A percentile compares a stretch with the other conserved stretches of the same genome.
Conservation (phyloP, 2,113 vertebrate species). For the Mystacornis crossleyi region DNA sequence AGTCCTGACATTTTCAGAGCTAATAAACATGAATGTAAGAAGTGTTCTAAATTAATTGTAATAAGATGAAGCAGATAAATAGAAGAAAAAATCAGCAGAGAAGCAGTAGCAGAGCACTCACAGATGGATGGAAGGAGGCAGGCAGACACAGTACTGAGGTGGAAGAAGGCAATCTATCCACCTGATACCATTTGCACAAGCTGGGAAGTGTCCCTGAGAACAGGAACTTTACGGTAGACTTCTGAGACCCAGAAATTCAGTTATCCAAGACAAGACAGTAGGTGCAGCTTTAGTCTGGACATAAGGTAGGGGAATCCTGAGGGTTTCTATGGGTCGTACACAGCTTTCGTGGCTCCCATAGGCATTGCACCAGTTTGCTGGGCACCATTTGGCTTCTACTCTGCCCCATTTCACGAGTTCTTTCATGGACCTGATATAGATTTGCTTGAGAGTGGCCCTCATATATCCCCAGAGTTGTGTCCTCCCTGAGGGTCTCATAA, state of each 20-base stretch:
- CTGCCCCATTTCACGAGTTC: neutral
- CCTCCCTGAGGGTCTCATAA: neutral
- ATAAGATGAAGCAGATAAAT: neutral
- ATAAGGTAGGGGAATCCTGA: neutral
- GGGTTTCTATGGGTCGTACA: neutral
- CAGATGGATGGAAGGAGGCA: neutral
- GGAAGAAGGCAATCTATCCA: neutral
- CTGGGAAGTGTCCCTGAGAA: neutral
- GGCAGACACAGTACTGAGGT: neutral
- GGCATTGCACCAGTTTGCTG: neutral
- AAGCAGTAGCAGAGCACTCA: neutral
- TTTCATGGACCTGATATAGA: neutral
- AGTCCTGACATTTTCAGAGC: neutral
- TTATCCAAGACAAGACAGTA: neutral
- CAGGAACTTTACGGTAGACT: neutral
- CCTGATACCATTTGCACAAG: neutral
- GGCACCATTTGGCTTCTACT: neutral
- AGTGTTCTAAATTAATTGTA: neutral
- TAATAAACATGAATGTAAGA: neutral
- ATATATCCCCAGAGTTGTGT: neutral
- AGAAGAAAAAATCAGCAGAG: neutral
- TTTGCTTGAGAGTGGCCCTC: neutral
- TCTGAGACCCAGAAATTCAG: neutral
- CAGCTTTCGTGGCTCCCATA: neutral
- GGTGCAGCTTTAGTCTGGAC: neutral